Base-by-base conservation (phyloP, 1,140 invertebrate genomes). In the Conus betulinus region DNA sequence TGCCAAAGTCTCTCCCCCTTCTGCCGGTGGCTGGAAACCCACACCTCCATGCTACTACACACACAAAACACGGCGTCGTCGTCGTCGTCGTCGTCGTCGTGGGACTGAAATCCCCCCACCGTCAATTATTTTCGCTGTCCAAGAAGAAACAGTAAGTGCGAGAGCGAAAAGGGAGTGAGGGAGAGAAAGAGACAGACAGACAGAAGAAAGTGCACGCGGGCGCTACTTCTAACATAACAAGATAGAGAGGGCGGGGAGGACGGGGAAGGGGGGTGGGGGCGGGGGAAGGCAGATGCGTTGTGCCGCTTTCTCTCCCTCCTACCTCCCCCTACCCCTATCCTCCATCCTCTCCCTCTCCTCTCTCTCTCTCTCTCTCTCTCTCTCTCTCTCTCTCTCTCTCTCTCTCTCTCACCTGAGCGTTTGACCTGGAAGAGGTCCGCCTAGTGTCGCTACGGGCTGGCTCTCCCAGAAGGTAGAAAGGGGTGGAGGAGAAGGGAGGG, bases 151-250 rank as follows among this genome's bases (percentile, higher is more conserved):
- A 63, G 60, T 63, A 25, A 17, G n/a, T 8, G n/a, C 17, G 71
- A 74, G 71, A n/a, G 71, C 13, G 71, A 23, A 74, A 23, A 74
- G 6, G 23, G 71, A n/a, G 71, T 74, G 20, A n/a, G n/a, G n/a
- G 60, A 67, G 1, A 63, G 84, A 63, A 25, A 67, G 39, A 71
- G 52, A 83, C 15, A 57, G 53, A 83, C 51, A 83, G n/a, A 57
- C 10, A 83, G 81, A 51, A 25, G 81, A 85, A 85, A 63, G 84
- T n/a, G 55, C 15, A 23, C 52, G 39, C 27, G 84, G 63, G 55
- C 52, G 84, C 17, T 39, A 55, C 27, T 39, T 39, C 39, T 39
- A 17, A 71, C 17, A 85, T 17, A 57, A 25, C 20, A 83, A 83
- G 81, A 57, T 20, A 57, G 81, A 83, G n/a, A n/a, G n/a, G n/a